Evolutionary conservation across 2,888 invertebrate genomes (phyloP).

Genomic region (Gymnoscelis rufifasciata): DNA sequence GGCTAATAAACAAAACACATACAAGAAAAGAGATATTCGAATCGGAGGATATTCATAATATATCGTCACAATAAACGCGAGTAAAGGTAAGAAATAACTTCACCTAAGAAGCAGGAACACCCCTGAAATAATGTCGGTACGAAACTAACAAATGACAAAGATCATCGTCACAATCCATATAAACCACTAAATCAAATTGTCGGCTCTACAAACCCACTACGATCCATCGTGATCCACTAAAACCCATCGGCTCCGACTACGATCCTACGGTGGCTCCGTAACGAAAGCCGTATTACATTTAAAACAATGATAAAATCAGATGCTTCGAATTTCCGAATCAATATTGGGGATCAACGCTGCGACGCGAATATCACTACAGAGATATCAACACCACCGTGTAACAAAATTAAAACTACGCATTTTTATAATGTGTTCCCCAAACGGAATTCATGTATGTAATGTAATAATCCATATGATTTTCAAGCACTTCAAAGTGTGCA

Average conservation of each 20-base stretch:
- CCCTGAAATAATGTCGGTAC: too few species aligned
- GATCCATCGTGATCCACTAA: slow-evolving; percentile 2
- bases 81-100: too few species aligned
- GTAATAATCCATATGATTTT: too few species aligned
- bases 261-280: slow-evolving; percentile 28
- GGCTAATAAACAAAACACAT: too few species aligned
- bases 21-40: too few species aligned
- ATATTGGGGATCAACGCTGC: slow-evolving; percentile 64
- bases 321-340: slow-evolving; percentile 47
- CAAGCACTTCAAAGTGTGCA: too few species aligned
- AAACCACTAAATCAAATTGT: slow-evolving; percentile 44
- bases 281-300: slow-evolving; percentile 43
- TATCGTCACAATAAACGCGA: too few species aligned
- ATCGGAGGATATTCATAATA: too few species aligned
- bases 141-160: slow-evolving; percentile 24
- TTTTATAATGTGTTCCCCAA: too few species aligned
- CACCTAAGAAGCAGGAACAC: too few species aligned
- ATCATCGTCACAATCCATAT: slow-evolving; percentile 30
- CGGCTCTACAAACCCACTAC: slow-evolving; percentile 26
- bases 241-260: slow-evolving; percentile 5
- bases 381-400: slow-evolving; percentile 29
- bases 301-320: slow-evolving; percentile 67
- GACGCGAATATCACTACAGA: slow-evolving; percentile 32
- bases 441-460: too few species aligned
- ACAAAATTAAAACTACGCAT: neutral